Evolutionary conservation across 2,797 vertebrate genomes (phyloP), one percentile per base, ranked within the genome.

Genomic region (Lophius americanus): DNA sequence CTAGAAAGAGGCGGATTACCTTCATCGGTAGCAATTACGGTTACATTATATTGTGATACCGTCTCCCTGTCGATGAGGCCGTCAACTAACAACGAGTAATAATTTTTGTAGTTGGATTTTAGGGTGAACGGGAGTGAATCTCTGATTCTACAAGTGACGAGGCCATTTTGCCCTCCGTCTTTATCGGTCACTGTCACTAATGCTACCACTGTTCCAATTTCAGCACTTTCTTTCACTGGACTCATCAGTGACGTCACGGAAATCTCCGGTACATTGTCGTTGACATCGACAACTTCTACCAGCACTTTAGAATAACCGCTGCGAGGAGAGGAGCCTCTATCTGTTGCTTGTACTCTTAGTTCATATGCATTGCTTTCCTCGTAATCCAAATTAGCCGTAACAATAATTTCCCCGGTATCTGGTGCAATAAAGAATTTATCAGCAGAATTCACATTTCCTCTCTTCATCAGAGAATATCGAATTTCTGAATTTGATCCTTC

Each of bases 71-170:
- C 96, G 23, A 98, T 83, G 0, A 86, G 78, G 4, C 92, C 94
- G 46, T 93, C 90, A 32, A 96, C 95, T 42, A 94, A 70, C 64
- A 97, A 81, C 0, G 95, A 94, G 73, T 95, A 97, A 77, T 95
- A 95, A 75, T 96, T 96, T 67, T 95, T 95, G 48, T 91, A 92
- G 1, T 89, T 89, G 1, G 80, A 84, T 0, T 73, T 75, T 5
- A 93, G 57, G 8, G 78, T 85, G 53, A 93, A 93, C 0, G 78
- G 84, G 3, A 68, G 64, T 3, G 77, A 38, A 1, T 66, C 85
- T 55, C 76, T 58, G 39, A 95, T 65, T 33, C 64, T 64, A 46
- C 91, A 84, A 0, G 42, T 66, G 0, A 81, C 77, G 0, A 67
- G 35, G 0, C 91, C 89, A 43, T 93, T 95, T 44, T 63, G 63